Evolutionary conservation across 64 coral and sea anemone genomes (phyloP).

Genomic region (Orbicella faveolata): DNA sequence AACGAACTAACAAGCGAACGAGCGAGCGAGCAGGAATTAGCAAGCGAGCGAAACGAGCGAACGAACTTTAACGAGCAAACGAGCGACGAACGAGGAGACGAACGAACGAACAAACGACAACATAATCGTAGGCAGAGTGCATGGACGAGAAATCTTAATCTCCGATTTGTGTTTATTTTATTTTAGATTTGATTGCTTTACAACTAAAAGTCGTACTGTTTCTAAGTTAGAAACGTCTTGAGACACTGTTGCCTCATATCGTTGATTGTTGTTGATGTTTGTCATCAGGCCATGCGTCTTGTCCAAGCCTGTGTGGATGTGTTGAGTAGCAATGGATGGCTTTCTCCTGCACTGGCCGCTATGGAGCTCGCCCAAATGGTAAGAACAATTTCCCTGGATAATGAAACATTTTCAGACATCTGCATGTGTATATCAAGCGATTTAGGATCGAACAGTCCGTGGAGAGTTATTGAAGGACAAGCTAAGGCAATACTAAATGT

Average conservation of each 20-base stretch:
- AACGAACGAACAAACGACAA: not conserved
- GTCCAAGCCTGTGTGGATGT: slow-evolving; percentile 99
- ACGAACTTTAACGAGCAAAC: not conserved
- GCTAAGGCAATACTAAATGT: too few relatives aligned
- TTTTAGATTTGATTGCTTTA: too few relatives aligned
- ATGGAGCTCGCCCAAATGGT: slow-evolving; percentile 99
- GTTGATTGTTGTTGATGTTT: not conserved
- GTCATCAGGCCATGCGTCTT: slow-evolving; percentile 86
- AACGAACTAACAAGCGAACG: not conserved
- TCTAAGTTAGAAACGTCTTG: too few relatives aligned
- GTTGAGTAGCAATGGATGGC: slow-evolving; percentile 97
- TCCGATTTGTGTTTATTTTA: too few relatives aligned
- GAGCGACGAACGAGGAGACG: not conserved
- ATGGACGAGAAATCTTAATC: too few relatives aligned
- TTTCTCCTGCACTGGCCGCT: slow-evolving; percentile 90
- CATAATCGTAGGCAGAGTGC: not conserved
- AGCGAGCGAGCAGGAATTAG: not conserved
- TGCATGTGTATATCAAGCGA: too few relatives aligned
- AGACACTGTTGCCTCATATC: not conserved
- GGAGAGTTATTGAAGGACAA: too few relatives aligned
- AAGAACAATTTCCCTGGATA: not conserved
- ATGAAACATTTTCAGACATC: not conserved
- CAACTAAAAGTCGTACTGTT: too few relatives aligned
- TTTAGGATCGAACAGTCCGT: too few relatives aligned
- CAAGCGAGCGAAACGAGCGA: not conserved